Evolutionary conservation across 2,888 invertebrate genomes (phyloP).

Genomic region (Pseudococcus viburni): DNA sequence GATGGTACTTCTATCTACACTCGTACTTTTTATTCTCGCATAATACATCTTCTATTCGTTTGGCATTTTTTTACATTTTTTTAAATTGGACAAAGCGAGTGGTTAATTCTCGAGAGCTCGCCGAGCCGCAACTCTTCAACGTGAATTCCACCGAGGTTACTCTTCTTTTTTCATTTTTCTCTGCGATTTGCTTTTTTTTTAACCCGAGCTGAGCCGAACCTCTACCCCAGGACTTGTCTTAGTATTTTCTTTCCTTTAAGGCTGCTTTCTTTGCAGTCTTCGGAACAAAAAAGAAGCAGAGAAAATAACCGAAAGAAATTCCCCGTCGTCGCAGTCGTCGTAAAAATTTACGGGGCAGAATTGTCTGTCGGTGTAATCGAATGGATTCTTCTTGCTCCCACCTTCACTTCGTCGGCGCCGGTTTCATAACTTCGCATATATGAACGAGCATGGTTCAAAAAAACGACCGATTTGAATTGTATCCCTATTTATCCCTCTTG

Average conservation of each 20-base stretch:
- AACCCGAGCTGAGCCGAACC: neutral
- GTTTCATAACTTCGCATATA: neutral
- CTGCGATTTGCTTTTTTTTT: neutral
- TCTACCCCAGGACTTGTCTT: neutral
- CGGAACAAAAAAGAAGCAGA: neutral
- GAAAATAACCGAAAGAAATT: neutral
- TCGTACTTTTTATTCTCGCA: neutral
- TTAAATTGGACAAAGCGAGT: slow-evolving; percentile 8
- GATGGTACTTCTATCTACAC: neutral
- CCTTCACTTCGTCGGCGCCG: neutral
- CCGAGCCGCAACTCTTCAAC: neutral
- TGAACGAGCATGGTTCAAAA: neutral
- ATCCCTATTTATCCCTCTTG: neutral
- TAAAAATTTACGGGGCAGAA: neutral
- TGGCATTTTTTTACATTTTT: neutral
- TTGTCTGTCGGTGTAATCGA: neutral
- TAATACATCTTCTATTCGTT: neutral
- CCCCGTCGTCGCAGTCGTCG: neutral
- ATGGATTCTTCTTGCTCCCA: neutral
- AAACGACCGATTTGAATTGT: slow-evolving; percentile 1
- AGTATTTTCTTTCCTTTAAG: neutral
- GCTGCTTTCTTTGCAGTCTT: neutral
- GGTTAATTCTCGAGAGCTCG: slow-evolving; percentile 1
- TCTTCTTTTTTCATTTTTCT: neutral
- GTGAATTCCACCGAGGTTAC: neutral